These are phyloP conservation scores for Sciaenops ocellatus DNA, from an alignment of 2,797 vertebrate species.

Conservation along the genomic window DNA sequence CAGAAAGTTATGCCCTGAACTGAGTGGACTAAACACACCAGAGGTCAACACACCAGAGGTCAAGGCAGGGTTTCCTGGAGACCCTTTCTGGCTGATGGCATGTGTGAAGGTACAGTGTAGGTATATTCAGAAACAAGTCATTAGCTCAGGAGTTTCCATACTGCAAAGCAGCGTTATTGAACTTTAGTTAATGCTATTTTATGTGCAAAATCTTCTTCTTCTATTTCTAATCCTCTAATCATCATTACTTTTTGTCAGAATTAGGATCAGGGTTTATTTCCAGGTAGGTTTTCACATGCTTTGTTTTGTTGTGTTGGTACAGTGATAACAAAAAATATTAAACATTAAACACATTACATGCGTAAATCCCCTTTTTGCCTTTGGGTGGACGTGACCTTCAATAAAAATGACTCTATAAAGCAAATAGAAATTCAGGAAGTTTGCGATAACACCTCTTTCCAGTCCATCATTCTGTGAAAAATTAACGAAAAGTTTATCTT, in stretches of 20 bases:
- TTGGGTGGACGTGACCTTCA: not conserved
- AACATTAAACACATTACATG: not conserved
- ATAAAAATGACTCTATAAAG: not conserved
- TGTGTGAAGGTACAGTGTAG: not conserved
- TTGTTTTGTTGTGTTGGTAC: too few species aligned
- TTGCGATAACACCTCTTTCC: constrained; percentile 24
- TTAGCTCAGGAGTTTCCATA: not conserved
- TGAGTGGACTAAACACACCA: constrained; percentile 2
- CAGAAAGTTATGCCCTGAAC: constrained; percentile 25
- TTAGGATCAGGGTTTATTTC: too few species aligned
- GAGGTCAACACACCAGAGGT: constrained; percentile 12
- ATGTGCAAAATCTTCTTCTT: not conserved
- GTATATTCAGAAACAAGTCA: not conserved
- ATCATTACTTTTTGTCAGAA: too few species aligned
- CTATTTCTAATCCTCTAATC: not conserved
- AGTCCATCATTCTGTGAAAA: constrained; percentile 21
- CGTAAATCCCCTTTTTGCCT: constrained; percentile 1
- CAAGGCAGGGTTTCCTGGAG: not conserved
- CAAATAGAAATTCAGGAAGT: constrained; percentile 43
- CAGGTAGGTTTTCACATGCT: too few species aligned
- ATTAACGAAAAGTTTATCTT: constrained; percentile 40
- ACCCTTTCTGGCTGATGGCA: not conserved
- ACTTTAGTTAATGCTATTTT: not conserved
- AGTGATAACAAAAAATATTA: too few species aligned
- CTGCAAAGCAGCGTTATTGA: not conserved